Conservation (phyloP, 2,113 vertebrate genomes). For the Crotalus horridus region DNA sequence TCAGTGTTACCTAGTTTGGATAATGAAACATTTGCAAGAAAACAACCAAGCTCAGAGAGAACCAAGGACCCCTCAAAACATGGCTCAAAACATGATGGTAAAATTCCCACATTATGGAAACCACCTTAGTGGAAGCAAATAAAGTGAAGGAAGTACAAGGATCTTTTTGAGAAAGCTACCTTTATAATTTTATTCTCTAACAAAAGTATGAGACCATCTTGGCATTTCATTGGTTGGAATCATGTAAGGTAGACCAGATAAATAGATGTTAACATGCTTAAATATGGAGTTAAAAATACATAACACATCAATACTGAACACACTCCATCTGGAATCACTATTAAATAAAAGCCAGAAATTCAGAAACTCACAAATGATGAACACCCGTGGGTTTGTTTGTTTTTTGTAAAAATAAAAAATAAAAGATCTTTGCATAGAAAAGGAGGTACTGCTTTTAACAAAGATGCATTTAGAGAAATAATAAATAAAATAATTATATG, state of each 20-base stretch:
- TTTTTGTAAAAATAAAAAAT: not conserved
- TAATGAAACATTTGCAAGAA: no score
- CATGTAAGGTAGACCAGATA: not conserved
- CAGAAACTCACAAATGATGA: not conserved
- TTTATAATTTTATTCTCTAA: not conserved
- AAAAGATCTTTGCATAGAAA: not conserved
- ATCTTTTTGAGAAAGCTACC: not conserved
- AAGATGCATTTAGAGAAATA: not conserved
- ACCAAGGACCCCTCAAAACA: no score
- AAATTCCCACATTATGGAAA: not conserved
- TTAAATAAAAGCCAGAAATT: not conserved
- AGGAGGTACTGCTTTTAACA: not conserved
- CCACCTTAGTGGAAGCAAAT: not conserved
- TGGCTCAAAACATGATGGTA: not conserved
- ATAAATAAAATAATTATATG: not conserved
- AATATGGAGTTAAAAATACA: not conserved
- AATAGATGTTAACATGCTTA: not conserved
- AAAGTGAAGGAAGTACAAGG: not conserved
- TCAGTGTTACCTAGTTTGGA: not conserved
- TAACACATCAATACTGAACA: not conserved
- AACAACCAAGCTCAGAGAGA: no score
- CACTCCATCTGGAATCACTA: not conserved
- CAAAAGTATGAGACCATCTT: not conserved
- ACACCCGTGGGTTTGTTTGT: not conserved
- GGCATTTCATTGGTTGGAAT: not conserved